These are phyloP conservation scores for Chrysocyon brachyurus DNA, from an alignment of 2,797 vertebrate species.

Conservation along the genomic window DNA sequence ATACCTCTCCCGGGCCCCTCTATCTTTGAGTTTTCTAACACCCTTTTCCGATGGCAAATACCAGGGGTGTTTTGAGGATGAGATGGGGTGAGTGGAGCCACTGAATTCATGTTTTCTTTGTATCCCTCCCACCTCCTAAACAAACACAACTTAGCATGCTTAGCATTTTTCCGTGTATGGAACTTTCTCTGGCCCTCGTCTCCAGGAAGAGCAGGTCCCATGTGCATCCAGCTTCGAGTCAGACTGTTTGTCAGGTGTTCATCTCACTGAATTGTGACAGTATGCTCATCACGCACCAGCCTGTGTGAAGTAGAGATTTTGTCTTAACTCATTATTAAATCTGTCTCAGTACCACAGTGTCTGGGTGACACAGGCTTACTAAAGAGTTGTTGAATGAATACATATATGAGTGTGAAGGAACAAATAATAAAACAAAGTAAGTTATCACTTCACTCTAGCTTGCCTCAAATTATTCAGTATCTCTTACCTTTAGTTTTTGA, in stretches of 20 bases:
- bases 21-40: neutral
- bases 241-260: neutral
- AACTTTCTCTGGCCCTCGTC: neutral
- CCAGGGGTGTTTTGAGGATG: neutral
- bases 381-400: neutral
- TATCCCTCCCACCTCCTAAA: neutral
- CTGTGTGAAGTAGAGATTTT: neutral
- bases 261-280: neutral
- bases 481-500: conserved; percentile 65
- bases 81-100: neutral
- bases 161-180: neutral
- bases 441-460: conserved; percentile 14
- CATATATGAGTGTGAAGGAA: neutral
- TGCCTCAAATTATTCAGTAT: conserved; percentile 13
- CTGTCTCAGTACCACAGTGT: neutral
- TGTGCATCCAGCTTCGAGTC: neutral
- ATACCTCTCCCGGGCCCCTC: neutral
- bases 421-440: neutral
- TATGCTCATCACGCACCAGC: neutral
- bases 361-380: neutral
- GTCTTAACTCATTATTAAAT: neutral
- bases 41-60: neutral
- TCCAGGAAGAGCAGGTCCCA: neutral
- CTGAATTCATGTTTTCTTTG: neutral
- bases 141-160: neutral